Evolutionary conservation across 2,888 invertebrate genomes (phyloP).

Genomic region (Hybos culiciformis): DNA sequence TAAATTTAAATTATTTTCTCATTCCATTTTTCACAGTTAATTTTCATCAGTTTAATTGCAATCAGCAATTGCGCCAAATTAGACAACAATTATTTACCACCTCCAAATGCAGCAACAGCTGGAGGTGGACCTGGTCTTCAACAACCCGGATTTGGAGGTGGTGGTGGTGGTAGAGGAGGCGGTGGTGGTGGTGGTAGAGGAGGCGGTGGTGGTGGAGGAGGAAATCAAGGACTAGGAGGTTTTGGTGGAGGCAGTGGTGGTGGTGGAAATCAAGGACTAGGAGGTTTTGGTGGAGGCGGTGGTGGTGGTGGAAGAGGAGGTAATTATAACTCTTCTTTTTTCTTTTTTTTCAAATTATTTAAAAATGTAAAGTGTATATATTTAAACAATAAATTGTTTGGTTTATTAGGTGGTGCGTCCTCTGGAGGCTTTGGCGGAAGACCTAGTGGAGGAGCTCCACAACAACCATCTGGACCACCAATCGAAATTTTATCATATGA

Average conservation of each 20-base stretch:
- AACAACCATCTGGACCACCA: conserved; percentile 31
- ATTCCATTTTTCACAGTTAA: conserved; percentile 39
- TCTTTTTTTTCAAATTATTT: too few relatives aligned
- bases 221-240: conserved; percentile 17
- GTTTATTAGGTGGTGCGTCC: conserved; percentile 8
- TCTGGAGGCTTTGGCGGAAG: conserved; percentile 15
- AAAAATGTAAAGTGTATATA: too few relatives aligned
- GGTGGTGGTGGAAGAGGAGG: conserved; percentile 29
- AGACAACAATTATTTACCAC: conserved; percentile 45
- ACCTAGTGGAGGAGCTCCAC: conserved; percentile 21
- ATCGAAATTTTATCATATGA: conserved; percentile 43
- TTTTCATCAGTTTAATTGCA: conserved; percentile 35
- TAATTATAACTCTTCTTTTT: too few relatives aligned
- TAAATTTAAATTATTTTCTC: too few relatives aligned
- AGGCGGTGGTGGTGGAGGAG: conserved; percentile 9
- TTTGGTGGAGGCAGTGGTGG: conserved; percentile 15
- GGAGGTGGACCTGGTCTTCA: conserved; percentile 17
- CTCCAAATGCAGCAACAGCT: conserved; percentile 31
- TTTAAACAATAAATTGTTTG: too few relatives aligned
- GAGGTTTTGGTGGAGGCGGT: conserved; percentile 27
- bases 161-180: conserved; percentile 7
- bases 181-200: conserved; percentile 7
- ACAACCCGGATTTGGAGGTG: conserved; percentile 2
- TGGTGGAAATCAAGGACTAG: conserved; percentile 14
- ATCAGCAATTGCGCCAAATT: conserved; percentile 38